Evolutionary conservation across 2,888 invertebrate species (phyloP), one percentile per base, ranked within the genome.

Genomic region (Orchesella flavescens): DNA sequence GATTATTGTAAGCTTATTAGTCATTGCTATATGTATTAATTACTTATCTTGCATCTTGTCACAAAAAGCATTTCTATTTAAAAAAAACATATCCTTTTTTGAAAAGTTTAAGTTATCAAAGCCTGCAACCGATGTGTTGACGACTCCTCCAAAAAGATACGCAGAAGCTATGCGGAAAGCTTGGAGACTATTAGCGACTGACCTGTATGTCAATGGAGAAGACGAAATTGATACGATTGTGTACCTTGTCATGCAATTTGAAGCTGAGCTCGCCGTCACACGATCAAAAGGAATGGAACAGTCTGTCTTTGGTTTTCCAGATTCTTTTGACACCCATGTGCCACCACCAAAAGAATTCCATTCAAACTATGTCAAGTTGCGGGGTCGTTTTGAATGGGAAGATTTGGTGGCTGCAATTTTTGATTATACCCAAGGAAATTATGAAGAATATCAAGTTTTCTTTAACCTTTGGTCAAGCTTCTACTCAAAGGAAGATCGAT

Each of bases 191-290:
- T 19, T 86, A 9, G 15, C 63, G 10, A 49, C 63, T 5, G 75
- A 84, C 23, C 34, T 86, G 2, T 2, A 34, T 1, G 75, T 86
- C 15, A 73, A 76, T 19, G 86, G 75, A n/a, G 74, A 78, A 0
- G 34, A 71, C 12, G 86, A 86, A 68, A 81, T 86, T 43, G 84
- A 86, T 24, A 83, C 83, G 4, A 84, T 86, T 15, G 76, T 84
- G 24, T 86, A 82, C 12, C 23, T 83, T 0, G 84, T 86, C 13
- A 86, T 86, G 86, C 15, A 72, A 12, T 86, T 86, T 68, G 86
- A 86, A 44, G 86, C 84, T 3, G 74, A 86, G 34, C 46, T 86
- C 15, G 21, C 13, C 34, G 49, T 61, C 7, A 71, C 82, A 13
- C 84, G 75, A 24, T 55, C 74, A 1, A 76, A 73, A 68, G 83